Base-by-base conservation (phyloP, 92 coral and sea anemone genomes). In the Chrysogorgia sp. region DNA sequence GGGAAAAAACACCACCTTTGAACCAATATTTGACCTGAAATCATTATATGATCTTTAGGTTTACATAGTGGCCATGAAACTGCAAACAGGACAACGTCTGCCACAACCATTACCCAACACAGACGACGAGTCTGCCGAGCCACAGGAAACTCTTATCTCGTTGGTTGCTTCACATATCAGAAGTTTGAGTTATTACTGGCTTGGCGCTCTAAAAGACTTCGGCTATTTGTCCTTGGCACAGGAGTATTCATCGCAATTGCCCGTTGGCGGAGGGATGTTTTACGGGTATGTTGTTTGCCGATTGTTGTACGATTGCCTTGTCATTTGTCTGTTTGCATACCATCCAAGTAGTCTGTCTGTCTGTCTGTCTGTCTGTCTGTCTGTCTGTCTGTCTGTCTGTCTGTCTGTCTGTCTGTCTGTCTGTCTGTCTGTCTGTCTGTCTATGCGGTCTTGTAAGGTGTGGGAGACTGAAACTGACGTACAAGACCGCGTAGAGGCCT, bases 181-280 rank as follows among this genome's bases (percentile, higher is more conserved):
- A 74, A 85, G 88, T 30, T 90, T 96, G 58, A 91, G 99, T 81
- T 87, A 86, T 60, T 96, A 91, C 64, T 96, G 99, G 99, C 88
- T 96, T 4, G 99, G 99, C 22, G 99, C 99, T n/a, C 82, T 96
- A n/a, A 91, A 82, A 60, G 99, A 96, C 85, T 96, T 91, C 72
- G 99, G 97, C 40, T 88, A 91, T 35, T 90, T 96, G 10, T 82
- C 99, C 0, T 86, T 96, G 20, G 96, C 99, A 21, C 78, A 88
- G 5, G 97, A 96, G 81, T 96, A 96, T 58, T 89, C 93, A 31
- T 79, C 91, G 34, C 99, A 96, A 64, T 80, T 96, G 69, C 99
- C 99, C 23, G 86, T 86, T 1, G 90, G 85, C 7, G 99, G 99
- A 22, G 99, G 99, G 17, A 91, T 96, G 99, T 89, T 96, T 59